Evolutionary conservation across 2,113 vertebrate genomes (phyloP).

Genomic region (Brachyistius frenatus): DNA sequence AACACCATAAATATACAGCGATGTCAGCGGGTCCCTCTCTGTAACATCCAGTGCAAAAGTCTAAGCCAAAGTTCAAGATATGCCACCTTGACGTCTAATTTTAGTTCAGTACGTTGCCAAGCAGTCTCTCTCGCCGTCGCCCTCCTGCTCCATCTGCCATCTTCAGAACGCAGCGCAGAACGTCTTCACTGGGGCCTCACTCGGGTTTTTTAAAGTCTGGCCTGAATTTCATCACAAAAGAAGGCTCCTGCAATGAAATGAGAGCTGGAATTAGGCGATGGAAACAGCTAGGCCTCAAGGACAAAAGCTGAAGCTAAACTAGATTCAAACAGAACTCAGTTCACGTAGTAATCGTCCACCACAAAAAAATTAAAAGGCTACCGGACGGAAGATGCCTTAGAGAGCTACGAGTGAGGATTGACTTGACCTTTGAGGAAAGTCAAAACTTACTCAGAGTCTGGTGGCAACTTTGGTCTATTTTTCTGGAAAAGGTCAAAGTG

Average conservation of each 20-base stretch:
- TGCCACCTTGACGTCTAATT: constrained; percentile 59
- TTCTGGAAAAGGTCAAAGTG: constrained; percentile 14
- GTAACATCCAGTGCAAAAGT: constrained; percentile 69
- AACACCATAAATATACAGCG: constrained; percentile 58
- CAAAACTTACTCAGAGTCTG: constrained; percentile 34
- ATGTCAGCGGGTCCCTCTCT: constrained; percentile 45
- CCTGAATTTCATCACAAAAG: constrained; percentile 73
- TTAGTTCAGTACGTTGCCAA: constrained; percentile 69
- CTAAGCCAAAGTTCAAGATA: constrained; percentile 74
- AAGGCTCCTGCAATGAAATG: constrained; percentile 69
- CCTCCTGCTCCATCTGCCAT: constrained; percentile 44
- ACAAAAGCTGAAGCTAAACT: constrained; percentile 28
- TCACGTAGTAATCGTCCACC: not conserved
- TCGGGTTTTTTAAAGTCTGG: constrained; percentile 62
- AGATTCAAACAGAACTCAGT: constrained; percentile 4
- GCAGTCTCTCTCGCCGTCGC: constrained; percentile 40
- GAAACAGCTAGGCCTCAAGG: not conserved
- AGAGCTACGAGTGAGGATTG: constrained; percentile 35
- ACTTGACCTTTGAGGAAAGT: constrained; percentile 24
- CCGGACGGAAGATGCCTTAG: constrained; percentile 6
- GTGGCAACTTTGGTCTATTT: constrained; percentile 10
- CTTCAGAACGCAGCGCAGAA: constrained; percentile 29
- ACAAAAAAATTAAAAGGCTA: constrained; percentile 1
- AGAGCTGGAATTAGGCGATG: constrained; percentile 27
- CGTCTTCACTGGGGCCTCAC: constrained; percentile 54